Evolutionary conservation across 2,797 vertebrate species (phyloP).

Genomic region (Cyprinodon diabolis): DNA sequence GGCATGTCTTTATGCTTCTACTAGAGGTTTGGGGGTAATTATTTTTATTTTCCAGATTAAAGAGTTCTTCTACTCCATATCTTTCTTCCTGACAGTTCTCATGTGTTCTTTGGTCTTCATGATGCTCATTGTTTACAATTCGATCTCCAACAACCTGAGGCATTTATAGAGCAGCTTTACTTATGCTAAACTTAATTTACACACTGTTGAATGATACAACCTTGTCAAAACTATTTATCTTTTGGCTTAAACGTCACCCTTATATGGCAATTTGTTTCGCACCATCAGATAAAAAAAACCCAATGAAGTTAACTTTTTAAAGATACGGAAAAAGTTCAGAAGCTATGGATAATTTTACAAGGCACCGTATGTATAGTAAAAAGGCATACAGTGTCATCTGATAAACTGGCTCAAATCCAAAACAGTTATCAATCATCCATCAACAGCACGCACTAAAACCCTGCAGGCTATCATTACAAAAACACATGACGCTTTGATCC

Average conservation of each 20-base stretch:
- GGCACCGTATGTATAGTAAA: not conserved
- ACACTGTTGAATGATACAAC: not conserved
- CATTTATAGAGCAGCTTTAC: not conserved
- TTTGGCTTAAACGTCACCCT: slow-evolving; percentile 1
- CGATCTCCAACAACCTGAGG: not conserved
- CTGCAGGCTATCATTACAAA: slow-evolving; percentile 49
- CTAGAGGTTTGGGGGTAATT: not conserved
- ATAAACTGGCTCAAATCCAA: slow-evolving; percentile 25
- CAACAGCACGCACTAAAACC: slow-evolving; percentile 17
- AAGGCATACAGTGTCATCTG: slow-evolving; percentile 32
- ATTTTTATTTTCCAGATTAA: not conserved
- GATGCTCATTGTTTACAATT: not conserved
- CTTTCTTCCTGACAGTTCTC: not conserved
- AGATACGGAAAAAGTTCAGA: not conserved
- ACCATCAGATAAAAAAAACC: not conserved
- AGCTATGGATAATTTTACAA: not conserved
- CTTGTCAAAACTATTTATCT: not conserved
- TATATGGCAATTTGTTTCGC: not conserved
- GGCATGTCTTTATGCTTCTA: too few species aligned
- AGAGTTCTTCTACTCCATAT: not conserved
- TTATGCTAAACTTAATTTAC: not conserved
- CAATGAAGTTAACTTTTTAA: not conserved
- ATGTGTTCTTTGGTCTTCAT: not conserved
- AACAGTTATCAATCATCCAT: slow-evolving; percentile 30
- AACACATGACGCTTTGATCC: slow-evolving; percentile 57